Evolutionary conservation across 1,140 invertebrate genomes (phyloP), one percentile per base, ranked within the genome.

Genomic region (Hestina assimilis): DNA sequence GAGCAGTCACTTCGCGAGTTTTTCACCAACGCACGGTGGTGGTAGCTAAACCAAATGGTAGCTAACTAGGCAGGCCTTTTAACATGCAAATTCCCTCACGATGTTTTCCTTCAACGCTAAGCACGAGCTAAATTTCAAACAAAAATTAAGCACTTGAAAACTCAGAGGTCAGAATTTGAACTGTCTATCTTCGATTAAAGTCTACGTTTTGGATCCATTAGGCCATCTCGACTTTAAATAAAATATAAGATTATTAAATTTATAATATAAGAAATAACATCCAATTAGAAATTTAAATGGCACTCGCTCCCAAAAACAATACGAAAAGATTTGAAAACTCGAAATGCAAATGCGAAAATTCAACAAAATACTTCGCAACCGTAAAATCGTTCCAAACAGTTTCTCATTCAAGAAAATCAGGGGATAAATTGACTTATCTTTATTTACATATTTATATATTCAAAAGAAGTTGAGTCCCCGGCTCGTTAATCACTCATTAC

Each of bases 391-490:
- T 53, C 15, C 28, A 38, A 24, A 55, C 9, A 59, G 55, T 33
- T 41, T 46, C 29, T 31, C 66, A 62, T 64, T 63, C 47, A 20
- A 47, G 17, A 35, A 26, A 58, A 51, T 28, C 29, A 14, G 47
- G 28, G 47, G 33, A n/a, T 23, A 50, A 48, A 57, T 31, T 41
- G 23, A 50, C 35, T 58, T 42, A 58, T 50, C 23, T 58, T 38
- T 51, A 58, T 51, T 58, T 58, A 64, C 58, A 63, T 72, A 72
- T 69, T 72, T 66, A 66, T 64, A 31, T 63, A 72, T 69, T 66
- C 61, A 64, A 61, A 66, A 59, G 59, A 65, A 66, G 31, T 70
- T 57, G 31, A 40, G 17, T 46, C 24, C n/a, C 6, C 19, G 46
- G 9, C 21, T 26, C 26, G 42, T 63, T 66, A 64, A 64, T 66